These are phyloP conservation scores for Stomatorhinus ivindoensis DNA, from an alignment of 2,113 vertebrate species.

Conservation along the genomic window DNA sequence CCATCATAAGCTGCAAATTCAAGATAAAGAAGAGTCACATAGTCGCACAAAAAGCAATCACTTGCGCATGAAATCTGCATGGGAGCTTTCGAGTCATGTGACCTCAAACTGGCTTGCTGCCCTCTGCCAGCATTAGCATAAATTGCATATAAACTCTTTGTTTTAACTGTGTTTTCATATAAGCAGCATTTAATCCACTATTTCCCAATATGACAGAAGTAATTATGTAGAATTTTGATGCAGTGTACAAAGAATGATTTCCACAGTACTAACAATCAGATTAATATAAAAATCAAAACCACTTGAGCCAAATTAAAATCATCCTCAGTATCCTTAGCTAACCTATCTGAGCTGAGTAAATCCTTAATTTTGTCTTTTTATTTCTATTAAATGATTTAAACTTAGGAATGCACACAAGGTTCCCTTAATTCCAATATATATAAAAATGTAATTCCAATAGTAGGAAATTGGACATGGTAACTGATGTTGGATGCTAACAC, in stretches of 20 bases:
- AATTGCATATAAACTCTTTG: not conserved
- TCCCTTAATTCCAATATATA: not conserved
- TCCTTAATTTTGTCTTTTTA: not conserved
- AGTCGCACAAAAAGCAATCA: not conserved
- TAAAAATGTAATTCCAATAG: not conserved
- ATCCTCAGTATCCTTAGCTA: not conserved
- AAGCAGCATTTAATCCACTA: not conserved
- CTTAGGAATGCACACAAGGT: not conserved
- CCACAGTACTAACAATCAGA: not conserved
- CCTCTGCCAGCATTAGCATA: not conserved
- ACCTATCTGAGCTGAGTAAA: not conserved
- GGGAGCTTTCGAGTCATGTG: not conserved
- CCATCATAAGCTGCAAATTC: not conserved
- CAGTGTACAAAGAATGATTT: not conserved
- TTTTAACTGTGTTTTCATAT: not conserved
- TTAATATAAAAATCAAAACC: not conserved
- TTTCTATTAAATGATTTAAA: not conserved
- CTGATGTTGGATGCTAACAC: not conserved
- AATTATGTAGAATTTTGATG: not conserved
- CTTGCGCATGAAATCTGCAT: not conserved
- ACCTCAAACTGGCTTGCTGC: not conserved
- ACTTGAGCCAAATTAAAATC: not conserved
- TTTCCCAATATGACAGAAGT: not conserved
- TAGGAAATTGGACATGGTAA: not conserved
- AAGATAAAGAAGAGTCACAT: not conserved